Base-by-base conservation (phyloP, 2,888 invertebrate genomes). In the Habrosyne pyritoides region DNA sequence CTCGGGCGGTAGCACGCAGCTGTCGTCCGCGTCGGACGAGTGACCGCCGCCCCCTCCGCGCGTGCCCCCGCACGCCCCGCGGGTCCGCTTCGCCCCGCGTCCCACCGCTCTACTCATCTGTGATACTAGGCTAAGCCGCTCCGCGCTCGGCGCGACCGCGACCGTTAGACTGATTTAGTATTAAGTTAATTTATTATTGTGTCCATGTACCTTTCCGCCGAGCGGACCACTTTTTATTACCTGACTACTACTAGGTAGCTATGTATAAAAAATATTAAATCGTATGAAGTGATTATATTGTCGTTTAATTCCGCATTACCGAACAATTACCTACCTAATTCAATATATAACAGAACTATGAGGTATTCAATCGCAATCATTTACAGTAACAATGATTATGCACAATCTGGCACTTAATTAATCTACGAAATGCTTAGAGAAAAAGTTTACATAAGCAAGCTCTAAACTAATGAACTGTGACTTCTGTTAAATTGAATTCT, bases 1-100 rank as follows among this genome's bases (percentile, higher is more conserved):
- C 75, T 94, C 94, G 57, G 94, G 94, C 84, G 91, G 91, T 73
- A 94, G 94, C 82, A 94, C 94, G 54, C 94, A 94, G 83, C 92
- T 94, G 67, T 94, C 94, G 55, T 94, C 93, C 60, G 93, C 93
- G 21, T 94, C 94, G 74, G 94, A 94, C 77, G 94, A 94, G 86
- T 91, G 91, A 91, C 91, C 86, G 75, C 75, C 79, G 81, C 82
- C 75, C 65, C 75, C 72, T 64, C 69, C 74, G 65, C 71, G 71
- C 73, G 77, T 64, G 71, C 73, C 60, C 47, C 50, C 68, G 77
- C 87, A 87, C 81, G 89, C 68, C 56, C 63, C 78, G 77, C 87
- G 87, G 82, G 89, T 87, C 61, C 89, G 75, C 69, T 85, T 84
- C 75, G 76, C 84, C 79, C 81, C 87, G 81, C 90, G 89, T 64